These are phyloP conservation scores for Troides oblongomaculatus DNA, from an alignment of 2,888 invertebrate species.

Conservation along the genomic window DNA sequence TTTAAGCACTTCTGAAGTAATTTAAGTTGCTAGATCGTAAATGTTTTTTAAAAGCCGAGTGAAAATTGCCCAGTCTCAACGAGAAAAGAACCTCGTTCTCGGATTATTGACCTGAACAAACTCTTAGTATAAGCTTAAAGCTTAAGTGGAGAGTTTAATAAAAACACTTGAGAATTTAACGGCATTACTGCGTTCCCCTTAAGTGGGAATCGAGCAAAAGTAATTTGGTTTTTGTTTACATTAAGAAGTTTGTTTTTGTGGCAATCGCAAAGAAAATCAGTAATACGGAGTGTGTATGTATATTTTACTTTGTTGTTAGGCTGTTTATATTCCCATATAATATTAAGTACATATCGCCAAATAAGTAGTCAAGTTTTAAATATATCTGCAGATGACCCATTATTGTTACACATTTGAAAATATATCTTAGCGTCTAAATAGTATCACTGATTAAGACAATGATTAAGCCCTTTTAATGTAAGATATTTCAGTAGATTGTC, in stretches of 20 bases:
- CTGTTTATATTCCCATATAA: too few species aligned
- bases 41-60: conserved; percentile 25
- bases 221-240: conserved; percentile 29
- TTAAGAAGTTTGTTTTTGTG: conserved; percentile 1
- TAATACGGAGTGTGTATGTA: too few species aligned
- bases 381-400: too few species aligned
- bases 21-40: conserved; percentile 24
- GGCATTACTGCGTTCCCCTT: conserved; percentile 27
- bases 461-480: too few species aligned
- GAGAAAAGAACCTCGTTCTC: conserved; percentile 28
- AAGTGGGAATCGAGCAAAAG: conserved; percentile 25
- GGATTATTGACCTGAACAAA: conserved; percentile 30
- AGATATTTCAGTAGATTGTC: too few species aligned
- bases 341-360: too few species aligned
- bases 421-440: too few species aligned
- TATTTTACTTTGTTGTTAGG: too few species aligned
- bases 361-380: too few species aligned
- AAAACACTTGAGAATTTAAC: conserved; percentile 30
- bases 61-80: conserved; percentile 26
- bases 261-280: background rate
- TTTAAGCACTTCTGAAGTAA: conserved; percentile 18
- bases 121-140: conserved; percentile 29
- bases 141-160: conserved; percentile 30
- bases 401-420: too few species aligned
- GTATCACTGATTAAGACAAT: too few species aligned